phyloP scores from a whole-genome alignment of 1,140 invertebrate genomes.

The Orchestia grillus region DNA sequence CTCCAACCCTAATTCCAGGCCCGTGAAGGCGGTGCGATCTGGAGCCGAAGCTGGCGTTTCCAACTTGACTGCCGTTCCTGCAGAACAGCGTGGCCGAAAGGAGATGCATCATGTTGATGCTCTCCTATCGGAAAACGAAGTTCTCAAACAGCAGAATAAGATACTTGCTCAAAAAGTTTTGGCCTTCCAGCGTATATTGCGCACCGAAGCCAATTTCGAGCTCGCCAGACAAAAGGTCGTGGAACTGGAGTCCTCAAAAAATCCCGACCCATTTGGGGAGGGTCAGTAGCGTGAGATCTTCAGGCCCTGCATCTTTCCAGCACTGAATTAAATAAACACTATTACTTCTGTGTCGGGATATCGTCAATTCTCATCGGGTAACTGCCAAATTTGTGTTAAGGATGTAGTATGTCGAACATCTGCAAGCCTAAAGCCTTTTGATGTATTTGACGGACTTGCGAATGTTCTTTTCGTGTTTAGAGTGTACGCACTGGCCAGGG shows the following conservation, averaged over 20 bases:
- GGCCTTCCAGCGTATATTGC: constrained; percentile 21
- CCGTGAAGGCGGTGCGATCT: background rate
- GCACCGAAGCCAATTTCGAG: background rate
- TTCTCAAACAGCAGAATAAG: background rate
- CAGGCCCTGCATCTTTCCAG: background rate
- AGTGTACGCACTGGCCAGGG: too few relatives aligned
- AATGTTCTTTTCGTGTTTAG: too few relatives aligned
- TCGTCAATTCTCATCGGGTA: background rate
- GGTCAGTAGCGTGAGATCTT: background rate
- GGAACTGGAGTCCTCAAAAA: background rate
- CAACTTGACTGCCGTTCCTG: background rate
- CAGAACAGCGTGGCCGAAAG: background rate
- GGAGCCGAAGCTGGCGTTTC: background rate
- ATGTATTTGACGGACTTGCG: too few relatives aligned
- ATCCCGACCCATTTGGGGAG: background rate
- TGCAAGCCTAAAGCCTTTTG: background rate
- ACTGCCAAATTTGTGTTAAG: background rate
- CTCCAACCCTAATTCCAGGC: background rate
- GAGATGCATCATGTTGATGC: constrained; percentile 48
- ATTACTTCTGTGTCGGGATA: background rate
- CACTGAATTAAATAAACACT: background rate
- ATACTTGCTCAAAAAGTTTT: constrained; percentile 10
- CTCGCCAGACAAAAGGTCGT: background rate
- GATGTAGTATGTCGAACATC: background rate
- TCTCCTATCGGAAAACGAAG: background rate